Evolutionary conservation across 2,797 vertebrate species (phyloP).

Genomic region (Falco naumanni): DNA sequence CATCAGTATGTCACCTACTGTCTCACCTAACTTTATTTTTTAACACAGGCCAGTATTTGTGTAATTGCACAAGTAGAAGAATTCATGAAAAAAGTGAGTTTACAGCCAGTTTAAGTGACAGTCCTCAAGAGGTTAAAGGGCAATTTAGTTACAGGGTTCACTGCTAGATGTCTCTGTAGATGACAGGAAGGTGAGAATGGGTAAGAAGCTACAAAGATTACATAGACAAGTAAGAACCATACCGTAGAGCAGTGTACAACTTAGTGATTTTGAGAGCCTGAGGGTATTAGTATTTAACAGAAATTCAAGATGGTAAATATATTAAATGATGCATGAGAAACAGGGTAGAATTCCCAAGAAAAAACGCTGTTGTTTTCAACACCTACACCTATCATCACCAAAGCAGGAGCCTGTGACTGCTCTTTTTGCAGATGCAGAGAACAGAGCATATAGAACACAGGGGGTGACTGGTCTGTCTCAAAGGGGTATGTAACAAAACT

Average conservation of each 20-base stretch:
- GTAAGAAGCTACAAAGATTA: neutral
- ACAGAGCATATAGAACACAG: rapidly evolving
- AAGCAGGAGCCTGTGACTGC: neutral
- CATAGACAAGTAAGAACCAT: neutral
- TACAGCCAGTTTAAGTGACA: neutral
- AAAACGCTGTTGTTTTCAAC: neutral
- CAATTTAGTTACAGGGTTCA: neutral
- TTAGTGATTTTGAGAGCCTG: neutral
- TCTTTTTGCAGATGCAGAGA: neutral
- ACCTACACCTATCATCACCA: neutral
- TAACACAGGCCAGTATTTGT: neutral
- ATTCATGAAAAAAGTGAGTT: neutral
- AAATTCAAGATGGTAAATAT: neutral
- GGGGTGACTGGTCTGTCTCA: rapidly evolving
- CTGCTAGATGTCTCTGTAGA: neutral
- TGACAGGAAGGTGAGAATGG: neutral
- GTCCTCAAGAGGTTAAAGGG: neutral
- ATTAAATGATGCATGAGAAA: neutral
- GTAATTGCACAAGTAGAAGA: neutral
- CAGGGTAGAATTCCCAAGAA: neutral
- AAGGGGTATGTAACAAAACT: neutral
- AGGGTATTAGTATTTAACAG: neutral
- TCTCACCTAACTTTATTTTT: neutral
- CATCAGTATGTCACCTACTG: neutral
- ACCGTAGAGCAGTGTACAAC: neutral